Percentiles rank a stretch among this genome's conserved stretches.
Evolutionary conservation across 2,797 vertebrate genomes (phyloP).

Genomic region (Jordanella pulchra): DNA sequence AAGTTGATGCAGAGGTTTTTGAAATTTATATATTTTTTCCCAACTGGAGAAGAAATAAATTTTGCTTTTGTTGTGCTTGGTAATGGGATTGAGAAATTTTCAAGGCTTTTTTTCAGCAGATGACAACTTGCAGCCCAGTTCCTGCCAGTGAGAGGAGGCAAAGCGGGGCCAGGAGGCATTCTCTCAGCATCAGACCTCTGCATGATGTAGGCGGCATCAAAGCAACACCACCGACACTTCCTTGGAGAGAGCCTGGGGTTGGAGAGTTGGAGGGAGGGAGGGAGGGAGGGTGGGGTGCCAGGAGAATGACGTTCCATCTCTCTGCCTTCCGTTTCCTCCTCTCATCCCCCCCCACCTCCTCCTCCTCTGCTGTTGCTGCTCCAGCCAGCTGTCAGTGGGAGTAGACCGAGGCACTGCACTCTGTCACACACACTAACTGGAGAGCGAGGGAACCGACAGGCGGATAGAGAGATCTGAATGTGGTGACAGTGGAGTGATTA

Average conservation of each 20-base stretch:
- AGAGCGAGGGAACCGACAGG: slow-evolving; percentile 33
- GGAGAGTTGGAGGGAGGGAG: background rate
- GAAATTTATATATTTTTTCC: slow-evolving; percentile 10
- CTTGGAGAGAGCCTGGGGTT: slow-evolving; percentile 44
- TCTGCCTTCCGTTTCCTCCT: slow-evolving; percentile 43
- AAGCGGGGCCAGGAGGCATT: slow-evolving; percentile 58
- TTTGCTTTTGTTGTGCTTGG: slow-evolving; percentile 31
- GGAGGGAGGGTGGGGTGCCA: slow-evolving; percentile 36
- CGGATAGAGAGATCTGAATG: slow-evolving; percentile 60
- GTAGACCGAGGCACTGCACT: slow-evolving; percentile 56
- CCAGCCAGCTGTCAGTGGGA: slow-evolving; percentile 71
- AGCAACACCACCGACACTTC: slow-evolving; percentile 51
- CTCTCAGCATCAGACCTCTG: slow-evolving; percentile 51
- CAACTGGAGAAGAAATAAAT: slow-evolving; percentile 20
- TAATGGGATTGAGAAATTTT: slow-evolving; percentile 51
- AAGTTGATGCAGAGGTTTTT: background rate
- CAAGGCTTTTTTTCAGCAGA: slow-evolving; percentile 37
- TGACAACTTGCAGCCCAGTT: slow-evolving; percentile 56
- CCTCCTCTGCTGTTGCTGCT: slow-evolving; percentile 31
- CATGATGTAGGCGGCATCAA: slow-evolving; percentile 61
- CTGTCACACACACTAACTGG: slow-evolving; percentile 59
- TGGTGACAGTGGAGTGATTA: slow-evolving; percentile 59
- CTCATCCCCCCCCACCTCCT: slow-evolving; percentile 13
- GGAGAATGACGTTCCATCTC: slow-evolving; percentile 57
- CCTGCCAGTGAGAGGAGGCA: slow-evolving; percentile 37